These are phyloP conservation scores for Aradus depressus DNA, from an alignment of 2,888 invertebrate species.

Conservation along the genomic window DNA sequence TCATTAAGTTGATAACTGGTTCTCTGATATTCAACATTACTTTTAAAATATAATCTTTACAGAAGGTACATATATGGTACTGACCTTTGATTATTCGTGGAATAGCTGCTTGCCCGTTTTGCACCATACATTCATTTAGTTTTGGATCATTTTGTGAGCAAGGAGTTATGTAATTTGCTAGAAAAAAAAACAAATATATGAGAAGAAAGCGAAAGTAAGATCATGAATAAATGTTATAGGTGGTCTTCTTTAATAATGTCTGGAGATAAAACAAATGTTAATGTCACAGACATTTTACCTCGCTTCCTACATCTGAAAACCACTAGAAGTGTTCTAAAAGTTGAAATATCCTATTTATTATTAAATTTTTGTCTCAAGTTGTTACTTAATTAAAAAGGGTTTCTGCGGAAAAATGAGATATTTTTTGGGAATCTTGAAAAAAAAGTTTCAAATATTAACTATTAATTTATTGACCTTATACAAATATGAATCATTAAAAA, in stretches of 20 bases:
- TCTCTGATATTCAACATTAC: no score
- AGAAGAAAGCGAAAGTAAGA: not conserved
- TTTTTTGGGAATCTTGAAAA: no score
- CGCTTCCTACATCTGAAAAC: not conserved
- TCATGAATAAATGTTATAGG: not conserved
- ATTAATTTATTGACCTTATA: no score
- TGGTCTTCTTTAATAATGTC: not conserved
- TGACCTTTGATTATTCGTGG: slow-evolving; percentile 31
- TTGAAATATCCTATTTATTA: not conserved
- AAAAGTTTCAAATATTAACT: no score
- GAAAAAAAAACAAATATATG: slow-evolving; percentile 3
- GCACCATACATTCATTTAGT: slow-evolving; percentile 31
- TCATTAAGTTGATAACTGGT: no score
- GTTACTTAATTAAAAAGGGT: no score
- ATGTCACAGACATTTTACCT: not conserved
- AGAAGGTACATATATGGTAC: no score
- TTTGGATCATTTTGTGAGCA: slow-evolving; percentile 31
- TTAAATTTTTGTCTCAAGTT: no score
- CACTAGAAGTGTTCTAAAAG: not conserved
- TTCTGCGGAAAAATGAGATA: no score
- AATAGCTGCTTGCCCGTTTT: slow-evolving; percentile 28
- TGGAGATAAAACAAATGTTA: not conserved
- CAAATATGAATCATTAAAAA: no score
- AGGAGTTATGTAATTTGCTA: slow-evolving; percentile 29
- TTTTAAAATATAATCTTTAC: no score